Percentiles rank a stretch among this genome's conserved stretches.
Conservation (phyloP, 2,888 invertebrate species). For the Cataglyphis altisquamis region DNA sequence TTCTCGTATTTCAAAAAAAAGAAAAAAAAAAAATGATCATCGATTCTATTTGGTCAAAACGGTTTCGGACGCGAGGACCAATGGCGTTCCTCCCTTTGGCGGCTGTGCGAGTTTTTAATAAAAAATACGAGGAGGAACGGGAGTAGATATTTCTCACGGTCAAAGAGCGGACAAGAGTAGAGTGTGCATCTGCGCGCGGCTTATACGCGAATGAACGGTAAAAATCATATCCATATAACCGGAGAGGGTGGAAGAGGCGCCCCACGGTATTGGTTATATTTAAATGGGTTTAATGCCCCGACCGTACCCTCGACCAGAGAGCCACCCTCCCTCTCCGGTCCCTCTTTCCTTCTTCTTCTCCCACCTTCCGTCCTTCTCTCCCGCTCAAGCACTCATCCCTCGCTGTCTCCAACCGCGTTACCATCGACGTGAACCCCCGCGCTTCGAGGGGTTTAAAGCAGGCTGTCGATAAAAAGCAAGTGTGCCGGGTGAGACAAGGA, state of each 20-base stretch:
- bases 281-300: conserved; percentile 83
- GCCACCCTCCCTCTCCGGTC: conserved; percentile 50
- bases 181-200: conserved; percentile 69
- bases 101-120: conserved; percentile 39
- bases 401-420: conserved; percentile 46
- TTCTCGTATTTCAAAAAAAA: conserved; percentile 10
- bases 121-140: conserved; percentile 26
- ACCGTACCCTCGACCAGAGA: conserved; percentile 68
- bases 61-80: conserved; percentile 22
- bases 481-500: conserved; percentile 61
- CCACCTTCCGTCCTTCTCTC: conserved; percentile 10
- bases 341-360: conserved; percentile 54
- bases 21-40: conserved; percentile 13
- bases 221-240: conserved; percentile 82
- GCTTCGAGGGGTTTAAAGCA: conserved; percentile 74
- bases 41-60: conserved; percentile 5
- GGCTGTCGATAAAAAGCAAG: conserved; percentile 77
- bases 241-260: conserved; percentile 75
- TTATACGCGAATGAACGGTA: conserved; percentile 84
- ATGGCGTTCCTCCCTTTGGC: conserved; percentile 31
- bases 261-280: conserved; percentile 82
- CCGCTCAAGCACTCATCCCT: conserved; percentile 39
- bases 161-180: conserved; percentile 38
- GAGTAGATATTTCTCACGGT: conserved; percentile 43
- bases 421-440: conserved; percentile 32